Percentiles rank a stretch among this genome's conserved stretches.
phyloP scores from a whole-genome alignment of 2,797 vertebrate genomes.

The Anas flavirostris region DNA sequence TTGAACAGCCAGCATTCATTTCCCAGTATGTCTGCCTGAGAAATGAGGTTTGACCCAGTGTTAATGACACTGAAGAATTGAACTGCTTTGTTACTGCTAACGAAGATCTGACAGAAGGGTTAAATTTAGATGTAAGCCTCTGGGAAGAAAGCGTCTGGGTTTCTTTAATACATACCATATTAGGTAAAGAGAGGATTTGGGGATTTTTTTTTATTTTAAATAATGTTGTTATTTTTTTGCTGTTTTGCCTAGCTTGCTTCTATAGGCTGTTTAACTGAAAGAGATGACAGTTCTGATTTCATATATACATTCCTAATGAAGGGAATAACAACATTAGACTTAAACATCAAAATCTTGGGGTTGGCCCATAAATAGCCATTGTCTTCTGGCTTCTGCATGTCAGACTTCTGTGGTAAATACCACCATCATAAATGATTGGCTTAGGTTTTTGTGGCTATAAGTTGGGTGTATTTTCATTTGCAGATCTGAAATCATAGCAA shows the following conservation, averaged over 20 bases:
- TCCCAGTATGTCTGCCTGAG: not conserved
- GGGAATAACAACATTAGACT: not conserved
- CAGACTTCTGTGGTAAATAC: not conserved
- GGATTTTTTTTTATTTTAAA: not conserved
- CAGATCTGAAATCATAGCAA: not conserved
- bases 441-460: not conserved
- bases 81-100: slow-evolving; percentile 37
- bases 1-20: not conserved
- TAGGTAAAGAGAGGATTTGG: not conserved
- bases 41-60: not conserved
- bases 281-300: not conserved
- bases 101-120: not conserved
- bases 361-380: not conserved
- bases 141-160: not conserved
- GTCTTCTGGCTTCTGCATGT: not conserved
- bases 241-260: not conserved
- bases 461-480: not conserved
- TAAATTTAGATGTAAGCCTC: not conserved
- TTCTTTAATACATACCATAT: not conserved
- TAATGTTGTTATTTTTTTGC: not conserved
- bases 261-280: not conserved
- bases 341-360: not conserved
- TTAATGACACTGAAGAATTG: not conserved
- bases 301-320: not conserved
- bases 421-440: not conserved